phyloP scores from a whole-genome alignment of 2,888 invertebrate species.

The Steromphala cineraria region DNA sequence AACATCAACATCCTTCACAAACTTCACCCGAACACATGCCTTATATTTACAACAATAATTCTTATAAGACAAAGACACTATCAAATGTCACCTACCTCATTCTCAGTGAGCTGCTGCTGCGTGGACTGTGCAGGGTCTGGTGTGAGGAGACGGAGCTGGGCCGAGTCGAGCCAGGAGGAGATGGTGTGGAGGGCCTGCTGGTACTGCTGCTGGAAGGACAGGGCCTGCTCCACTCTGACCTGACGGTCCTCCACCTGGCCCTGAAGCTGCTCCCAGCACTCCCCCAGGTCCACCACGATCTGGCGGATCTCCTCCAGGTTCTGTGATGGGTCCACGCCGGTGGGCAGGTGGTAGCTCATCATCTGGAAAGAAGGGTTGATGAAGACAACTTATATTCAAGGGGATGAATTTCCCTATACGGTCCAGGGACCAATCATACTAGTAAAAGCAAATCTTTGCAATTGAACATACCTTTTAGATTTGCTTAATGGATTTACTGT shows the following conservation, averaged over 20 bases:
- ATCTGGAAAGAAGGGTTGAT: too few species aligned
- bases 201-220: slow-evolving; percentile 68
- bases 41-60: too few species aligned
- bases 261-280: slow-evolving; percentile 62
- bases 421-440: too few species aligned
- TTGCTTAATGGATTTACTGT: slow-evolving; percentile 41
- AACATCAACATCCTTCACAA: too few species aligned
- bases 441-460: too few species aligned
- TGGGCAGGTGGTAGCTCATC: background rate
- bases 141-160: slow-evolving; percentile 63
- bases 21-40: too few species aligned
- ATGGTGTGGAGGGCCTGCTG: slow-evolving; percentile 65
- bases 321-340: background rate
- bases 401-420: too few species aligned
- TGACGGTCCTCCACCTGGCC: slow-evolving; percentile 59
- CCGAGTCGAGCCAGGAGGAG: slow-evolving; percentile 68
- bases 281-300: slow-evolving; percentile 52
- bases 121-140: slow-evolving; percentile 50
- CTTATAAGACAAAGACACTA: too few species aligned
- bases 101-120: slow-evolving; percentile 64
- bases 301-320: slow-evolving; percentile 51
- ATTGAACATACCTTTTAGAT: too few species aligned
- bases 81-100: slow-evolving; percentile 52
- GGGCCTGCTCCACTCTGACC: slow-evolving; percentile 55
- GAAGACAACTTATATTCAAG: too few species aligned